phyloP scores from a whole-genome alignment of 2,797 vertebrate species.

The Margarornis squamiger region DNA sequence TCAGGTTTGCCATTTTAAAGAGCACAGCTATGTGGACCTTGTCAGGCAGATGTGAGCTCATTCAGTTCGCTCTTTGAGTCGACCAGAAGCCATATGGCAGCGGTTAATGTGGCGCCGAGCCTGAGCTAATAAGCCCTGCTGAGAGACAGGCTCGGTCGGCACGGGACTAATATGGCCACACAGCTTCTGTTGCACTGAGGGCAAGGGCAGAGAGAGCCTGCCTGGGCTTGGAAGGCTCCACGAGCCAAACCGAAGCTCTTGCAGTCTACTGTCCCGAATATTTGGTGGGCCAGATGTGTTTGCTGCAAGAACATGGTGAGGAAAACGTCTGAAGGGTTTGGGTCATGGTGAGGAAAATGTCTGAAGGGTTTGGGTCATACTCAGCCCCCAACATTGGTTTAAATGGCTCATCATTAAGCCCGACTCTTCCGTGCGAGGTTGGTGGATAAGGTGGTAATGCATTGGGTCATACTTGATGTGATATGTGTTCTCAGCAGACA shows the following conservation, averaged over 20 bases:
- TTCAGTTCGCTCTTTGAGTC: background rate
- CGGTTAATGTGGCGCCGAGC: conserved; percentile 5
- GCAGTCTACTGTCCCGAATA: background rate
- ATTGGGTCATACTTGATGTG: background rate
- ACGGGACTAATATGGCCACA: background rate
- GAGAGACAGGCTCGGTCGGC: background rate
- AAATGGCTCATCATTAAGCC: background rate
- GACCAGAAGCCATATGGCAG: conserved; percentile 42
- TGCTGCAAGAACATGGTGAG: background rate
- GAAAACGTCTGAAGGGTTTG: background rate
- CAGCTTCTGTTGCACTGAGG: background rate
- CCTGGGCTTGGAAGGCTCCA: background rate
- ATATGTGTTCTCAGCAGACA: background rate
- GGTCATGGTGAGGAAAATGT: background rate
- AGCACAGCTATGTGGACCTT: background rate
- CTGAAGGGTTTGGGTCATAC: background rate
- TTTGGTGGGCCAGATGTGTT: background rate
- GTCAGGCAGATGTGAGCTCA: conserved; percentile 22
- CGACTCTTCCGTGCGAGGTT: background rate
- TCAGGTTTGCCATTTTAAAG: background rate
- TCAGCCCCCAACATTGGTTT: rapidly evolving
- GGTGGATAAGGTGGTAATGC: background rate
- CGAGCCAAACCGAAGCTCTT: background rate
- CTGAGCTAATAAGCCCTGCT: conserved; percentile 38
- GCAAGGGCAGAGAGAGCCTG: background rate